Conservation (phyloP, 2,113 vertebrate species). For the Atlantisia rogersi region DNA sequence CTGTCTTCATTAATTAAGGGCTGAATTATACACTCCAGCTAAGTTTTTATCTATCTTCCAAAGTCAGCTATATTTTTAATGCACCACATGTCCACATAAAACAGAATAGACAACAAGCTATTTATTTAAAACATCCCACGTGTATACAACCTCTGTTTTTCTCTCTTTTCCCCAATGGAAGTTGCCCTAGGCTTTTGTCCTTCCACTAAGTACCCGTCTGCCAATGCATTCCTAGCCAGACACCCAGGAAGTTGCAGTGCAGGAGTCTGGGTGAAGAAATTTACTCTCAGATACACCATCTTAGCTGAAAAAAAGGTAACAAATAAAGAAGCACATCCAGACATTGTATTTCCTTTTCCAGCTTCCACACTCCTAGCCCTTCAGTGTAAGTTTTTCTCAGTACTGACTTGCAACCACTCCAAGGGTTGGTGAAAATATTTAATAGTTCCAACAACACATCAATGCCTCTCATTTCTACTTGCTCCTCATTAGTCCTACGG, state of each 20-base stretch:
- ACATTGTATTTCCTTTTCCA: not conserved
- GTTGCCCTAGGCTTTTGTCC: not conserved
- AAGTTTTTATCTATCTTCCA: not conserved
- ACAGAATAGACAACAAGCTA: not conserved
- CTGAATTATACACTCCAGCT: not conserved
- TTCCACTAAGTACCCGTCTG: not conserved
- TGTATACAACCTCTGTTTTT: not conserved
- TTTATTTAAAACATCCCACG: not conserved
- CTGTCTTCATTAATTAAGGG: not conserved
- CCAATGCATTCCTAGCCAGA: not conserved
- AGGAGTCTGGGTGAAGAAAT: not conserved
- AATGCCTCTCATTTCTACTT: constrained; percentile 31
- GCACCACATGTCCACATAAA: not conserved
- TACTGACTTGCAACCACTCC: not conserved
- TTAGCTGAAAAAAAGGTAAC: not conserved
- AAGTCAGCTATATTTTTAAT: not conserved
- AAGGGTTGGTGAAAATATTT: constrained; percentile 5
- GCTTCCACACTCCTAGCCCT: not conserved
- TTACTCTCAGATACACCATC: not conserved
- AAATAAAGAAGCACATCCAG: not conserved
- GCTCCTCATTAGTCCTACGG: constrained; percentile 53
- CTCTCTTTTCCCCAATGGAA: not conserved
- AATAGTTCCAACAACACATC: constrained; percentile 46
- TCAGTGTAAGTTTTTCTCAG: not conserved
- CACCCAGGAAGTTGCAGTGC: not conserved